These are phyloP conservation scores for Cyanoderma ruficeps DNA, from an alignment of 2,113 vertebrate genomes.

Conservation along the genomic window DNA sequence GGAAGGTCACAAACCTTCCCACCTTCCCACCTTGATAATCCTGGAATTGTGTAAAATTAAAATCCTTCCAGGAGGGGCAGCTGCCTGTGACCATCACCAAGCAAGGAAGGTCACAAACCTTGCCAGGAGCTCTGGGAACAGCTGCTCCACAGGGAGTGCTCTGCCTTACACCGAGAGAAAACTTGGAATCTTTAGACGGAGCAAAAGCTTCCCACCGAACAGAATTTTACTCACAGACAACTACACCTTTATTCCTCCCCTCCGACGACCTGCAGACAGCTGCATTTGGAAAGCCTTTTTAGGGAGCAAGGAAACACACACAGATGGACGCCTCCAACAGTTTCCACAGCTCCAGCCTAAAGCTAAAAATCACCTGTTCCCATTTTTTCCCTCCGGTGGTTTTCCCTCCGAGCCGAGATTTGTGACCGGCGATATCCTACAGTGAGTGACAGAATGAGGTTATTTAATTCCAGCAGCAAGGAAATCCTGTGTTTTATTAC, in stretches of 20 bases:
- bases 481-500: background rate
- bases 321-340: background rate
- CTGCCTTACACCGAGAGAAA: background rate
- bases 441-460: background rate
- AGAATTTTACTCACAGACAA: background rate
- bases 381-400: background rate
- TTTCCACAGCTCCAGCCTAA: background rate
- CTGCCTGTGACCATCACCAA: background rate
- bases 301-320: background rate
- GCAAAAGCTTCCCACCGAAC: background rate
- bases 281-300: background rate
- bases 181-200: background rate
- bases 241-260: background rate
- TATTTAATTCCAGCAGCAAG: slow-evolving; percentile 1
- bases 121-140: background rate
- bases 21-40: no score
- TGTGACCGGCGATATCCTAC: background rate
- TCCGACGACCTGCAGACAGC: background rate
- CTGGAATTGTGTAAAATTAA: background rate
- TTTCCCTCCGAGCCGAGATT: background rate
- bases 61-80: background rate
- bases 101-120: background rate
- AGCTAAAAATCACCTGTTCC: background rate
- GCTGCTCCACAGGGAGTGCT: background rate
- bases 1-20: no score